Evolutionary conservation across 2,888 invertebrate species (phyloP).

Genomic region (Chloroclysta siterata): DNA sequence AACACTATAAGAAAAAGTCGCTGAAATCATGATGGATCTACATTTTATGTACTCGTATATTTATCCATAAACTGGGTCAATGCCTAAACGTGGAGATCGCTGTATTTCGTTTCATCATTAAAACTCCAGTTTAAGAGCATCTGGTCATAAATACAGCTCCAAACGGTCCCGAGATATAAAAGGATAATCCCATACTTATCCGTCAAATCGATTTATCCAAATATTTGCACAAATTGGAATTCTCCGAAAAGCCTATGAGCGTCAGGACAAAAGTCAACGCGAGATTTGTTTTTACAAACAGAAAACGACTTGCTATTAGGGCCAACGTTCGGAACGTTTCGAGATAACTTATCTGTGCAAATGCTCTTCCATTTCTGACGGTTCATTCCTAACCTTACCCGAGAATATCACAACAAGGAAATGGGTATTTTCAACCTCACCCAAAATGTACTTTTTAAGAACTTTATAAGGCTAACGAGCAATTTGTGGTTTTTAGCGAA

Average conservation of each 20-base stretch:
- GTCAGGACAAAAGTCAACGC: constrained; percentile 31
- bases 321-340: constrained; percentile 40
- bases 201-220: constrained; percentile 22
- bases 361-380: constrained; percentile 37
- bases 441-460: not conserved
- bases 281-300: constrained; percentile 40
- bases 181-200: constrained; percentile 31
- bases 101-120: not conserved
- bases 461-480: constrained; percentile 8
- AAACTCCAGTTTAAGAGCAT: not conserved
- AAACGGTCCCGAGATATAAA: constrained; percentile 1
- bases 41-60: not conserved
- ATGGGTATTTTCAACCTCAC: constrained; percentile 1
- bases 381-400: not conserved
- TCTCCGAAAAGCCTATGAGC: constrained; percentile 32
- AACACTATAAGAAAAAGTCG: not conserved
- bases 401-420: constrained; percentile 2
- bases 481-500: constrained; percentile 3
- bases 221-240: constrained; percentile 41
- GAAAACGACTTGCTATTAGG: constrained; percentile 44
- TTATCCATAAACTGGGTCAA: not conserved
- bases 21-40: not conserved
- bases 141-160: constrained; percentile 1
- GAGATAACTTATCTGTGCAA: constrained; percentile 47
- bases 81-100: not conserved